Evolutionary conservation across 2,888 invertebrate genomes (phyloP), one percentile per base, ranked within the genome.

Genomic region (Melangyna quadrimaculata): DNA sequence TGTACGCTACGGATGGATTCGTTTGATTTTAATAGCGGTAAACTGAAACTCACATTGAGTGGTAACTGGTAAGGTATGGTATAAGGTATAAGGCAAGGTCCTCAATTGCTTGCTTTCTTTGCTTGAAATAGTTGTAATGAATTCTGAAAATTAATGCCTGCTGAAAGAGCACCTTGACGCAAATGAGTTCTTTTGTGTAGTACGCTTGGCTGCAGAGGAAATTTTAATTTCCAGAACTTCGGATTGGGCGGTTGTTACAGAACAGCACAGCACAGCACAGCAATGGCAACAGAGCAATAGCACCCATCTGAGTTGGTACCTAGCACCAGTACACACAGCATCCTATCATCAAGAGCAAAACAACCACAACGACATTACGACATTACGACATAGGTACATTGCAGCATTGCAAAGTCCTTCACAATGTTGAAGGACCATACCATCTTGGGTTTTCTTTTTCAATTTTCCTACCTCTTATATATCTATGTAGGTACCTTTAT

Each of bases 141-240:
- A 80, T 84, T 84, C 84, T 80, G 79, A 67, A 84, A 84, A 80
- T 74, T 71, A 84, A 84, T 80, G 67, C 75, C 72, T 69, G 67
- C 51, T 80, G 80, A 80, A 84, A 84, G 84, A 75, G 84, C 79
- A 84, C 84, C 84, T 79, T 84, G 84, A 84, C 84, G 79, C 84
- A 84, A 84, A 84, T 84, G 75, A 84, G 84, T 84, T 75, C 79
- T 84, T 84, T 84, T 84, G 84, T 84, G 75, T 35, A 80, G 32
- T 61, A 75, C 75, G 84, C 80, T 80, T 80, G 80, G 75, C 14
- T 84, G 84, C 84, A 72, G 65, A 40, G 80, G 67, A 75, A 75
- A 84, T 84, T 84, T 84, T 79, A 80, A 84, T 84, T 84, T 80
- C 80, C 77, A 80, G 80, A 84, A 84, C 75, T 84, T 80, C 61